Evolutionary conservation across 2,113 vertebrate genomes (phyloP).

Genomic region (Grammomys dolichurus): DNA sequence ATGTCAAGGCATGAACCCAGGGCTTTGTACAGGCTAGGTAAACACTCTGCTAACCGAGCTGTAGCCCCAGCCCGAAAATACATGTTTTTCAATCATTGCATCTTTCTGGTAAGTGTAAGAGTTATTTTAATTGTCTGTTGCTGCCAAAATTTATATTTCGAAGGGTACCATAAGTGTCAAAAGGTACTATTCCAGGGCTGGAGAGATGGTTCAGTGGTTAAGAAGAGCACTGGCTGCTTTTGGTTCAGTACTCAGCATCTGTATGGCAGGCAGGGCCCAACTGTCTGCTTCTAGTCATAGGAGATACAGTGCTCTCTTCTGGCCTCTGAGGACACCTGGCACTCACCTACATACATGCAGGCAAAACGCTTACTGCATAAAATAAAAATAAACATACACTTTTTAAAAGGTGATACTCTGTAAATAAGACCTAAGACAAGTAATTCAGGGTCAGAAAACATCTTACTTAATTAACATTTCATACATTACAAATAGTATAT

Average conservation of each 20-base stretch:
- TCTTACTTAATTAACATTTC: neutral
- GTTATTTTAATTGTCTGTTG: slow-evolving; percentile 29
- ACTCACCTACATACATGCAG: neutral
- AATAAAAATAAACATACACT: neutral
- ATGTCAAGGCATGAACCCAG: neutral
- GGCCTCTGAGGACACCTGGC: neutral
- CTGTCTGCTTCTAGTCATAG: neutral
- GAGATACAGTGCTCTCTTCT: neutral
- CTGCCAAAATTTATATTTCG: neutral
- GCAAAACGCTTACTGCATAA: neutral
- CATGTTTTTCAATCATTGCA: neutral
- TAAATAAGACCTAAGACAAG: slow-evolving; percentile 31
- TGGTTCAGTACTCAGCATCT: neutral
- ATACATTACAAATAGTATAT: slow-evolving; percentile 41
- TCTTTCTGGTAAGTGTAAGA: slow-evolving; percentile 44
- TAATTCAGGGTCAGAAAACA: slow-evolving; percentile 32
- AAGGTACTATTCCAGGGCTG: neutral
- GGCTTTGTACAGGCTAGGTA: neutral
- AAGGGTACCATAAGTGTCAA: neutral
- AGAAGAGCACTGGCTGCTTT: neutral
- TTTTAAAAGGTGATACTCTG: slow-evolving; percentile 30
- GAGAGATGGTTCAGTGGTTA: neutral
- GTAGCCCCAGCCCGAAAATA: neutral
- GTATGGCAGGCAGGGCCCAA: neutral
- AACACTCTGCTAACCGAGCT: neutral